Evolutionary conservation across 2,113 vertebrate species (phyloP), one percentile per base, ranked within the genome.

Genomic region (Enhydra lutris): DNA sequence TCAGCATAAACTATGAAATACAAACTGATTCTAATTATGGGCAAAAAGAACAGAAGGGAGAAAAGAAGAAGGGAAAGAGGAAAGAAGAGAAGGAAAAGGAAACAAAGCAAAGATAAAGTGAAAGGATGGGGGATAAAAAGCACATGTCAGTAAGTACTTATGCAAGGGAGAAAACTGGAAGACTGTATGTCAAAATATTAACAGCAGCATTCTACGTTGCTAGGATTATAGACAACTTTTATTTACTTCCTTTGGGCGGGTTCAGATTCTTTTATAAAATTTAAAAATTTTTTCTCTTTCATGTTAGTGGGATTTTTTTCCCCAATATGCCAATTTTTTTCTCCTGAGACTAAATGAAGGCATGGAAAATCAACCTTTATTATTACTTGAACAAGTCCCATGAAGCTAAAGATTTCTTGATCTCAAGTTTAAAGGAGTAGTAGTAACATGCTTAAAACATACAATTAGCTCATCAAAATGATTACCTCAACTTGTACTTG

Each of bases 401-500:
- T 81, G 67, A 92, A 83, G 84, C 23, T 55, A 34, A 57, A 4
- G 31, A 82, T 79, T 87, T 97, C 73, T 80, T 63, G 6, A 92
- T 89, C 21, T 23, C 61, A 45, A 11, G 17, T 74, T 78, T 81
- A 95, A 89, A 87, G 17, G 11, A 71, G 6, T 83, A 18, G 6
- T 18, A 67, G 7, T 31, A 71, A 82, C 21, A 84, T 36, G 18
- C n/a, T 82, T 69, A 97, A 95, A 96, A 82, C 42, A 93, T 61
- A 73, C 91, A 88, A 94, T 34, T 21, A 86, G 71, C 20, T n/a
- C 73, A 6, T 52, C 97, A 98, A 98, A 80, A 97, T 93, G 78
- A 85, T 98, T 98, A 99, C 99, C 99, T 99, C 99, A 97, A 99
- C 99, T 96, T 99, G 99, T 18, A 99, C 99, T 98, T 99, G 99